Percentiles rank a stretch among this genome's conserved stretches.
These are phyloP conservation scores for Triplophysa dalaica DNA, from an alignment of 2,113 vertebrate species.

Conservation along the genomic window DNA sequence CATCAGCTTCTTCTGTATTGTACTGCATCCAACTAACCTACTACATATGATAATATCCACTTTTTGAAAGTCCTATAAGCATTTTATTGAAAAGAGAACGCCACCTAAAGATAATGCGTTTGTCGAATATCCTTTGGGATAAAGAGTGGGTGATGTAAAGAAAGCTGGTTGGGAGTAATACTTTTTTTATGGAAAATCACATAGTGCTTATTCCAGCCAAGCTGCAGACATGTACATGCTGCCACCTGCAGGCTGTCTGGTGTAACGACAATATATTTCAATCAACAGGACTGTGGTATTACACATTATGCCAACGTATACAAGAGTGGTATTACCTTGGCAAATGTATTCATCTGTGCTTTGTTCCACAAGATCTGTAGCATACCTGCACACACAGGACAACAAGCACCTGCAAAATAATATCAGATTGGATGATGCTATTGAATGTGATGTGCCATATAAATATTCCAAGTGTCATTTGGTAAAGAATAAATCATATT, in stretches of 20 bases:
- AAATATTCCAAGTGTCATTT: too few relatives aligned
- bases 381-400: constrained; percentile 93
- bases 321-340: constrained; percentile 74
- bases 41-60: not conserved
- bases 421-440: not conserved
- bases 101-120: not conserved
- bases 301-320: too few relatives aligned
- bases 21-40: not conserved
- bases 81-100: not conserved
- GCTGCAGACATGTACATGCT: not conserved
- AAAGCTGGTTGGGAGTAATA: not conserved
- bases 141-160: not conserved
- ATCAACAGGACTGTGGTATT: too few relatives aligned
- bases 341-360: constrained; percentile 90
- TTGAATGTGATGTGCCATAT: too few relatives aligned
- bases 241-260: constrained; percentile 29
- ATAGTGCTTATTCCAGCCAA: not conserved
- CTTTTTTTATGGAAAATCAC: not conserved
- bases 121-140: not conserved
- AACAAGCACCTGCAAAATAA: constrained; percentile 84
- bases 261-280: not conserved
- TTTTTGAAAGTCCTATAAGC: not conserved
- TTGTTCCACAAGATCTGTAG: constrained; percentile 91
- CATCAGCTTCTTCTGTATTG: not conserved
- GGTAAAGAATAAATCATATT: too few relatives aligned